phyloP scores from a whole-genome alignment of 2,888 invertebrate species.

The Orchestes rusci region DNA sequence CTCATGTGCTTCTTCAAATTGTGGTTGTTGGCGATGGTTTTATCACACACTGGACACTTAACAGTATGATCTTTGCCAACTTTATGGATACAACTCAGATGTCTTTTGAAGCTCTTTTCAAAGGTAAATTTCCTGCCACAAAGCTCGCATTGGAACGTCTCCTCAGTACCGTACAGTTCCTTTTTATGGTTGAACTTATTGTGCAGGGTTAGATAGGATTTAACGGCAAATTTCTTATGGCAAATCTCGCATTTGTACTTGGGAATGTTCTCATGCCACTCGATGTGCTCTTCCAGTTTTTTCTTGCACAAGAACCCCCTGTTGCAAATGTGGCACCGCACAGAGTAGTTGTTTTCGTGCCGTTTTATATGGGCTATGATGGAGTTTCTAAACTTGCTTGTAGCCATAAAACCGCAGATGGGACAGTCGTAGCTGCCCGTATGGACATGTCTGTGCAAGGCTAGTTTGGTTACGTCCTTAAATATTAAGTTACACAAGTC shows the following conservation, averaged over 20 bases:
- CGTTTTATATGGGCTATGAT: conserved; percentile 29
- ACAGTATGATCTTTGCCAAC: conserved; percentile 34
- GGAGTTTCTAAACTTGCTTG: conserved; percentile 27
- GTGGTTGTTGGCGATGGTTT: conserved; percentile 36
- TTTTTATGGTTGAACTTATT: conserved; percentile 36
- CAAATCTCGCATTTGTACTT: conserved; percentile 36
- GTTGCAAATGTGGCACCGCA: conserved; percentile 34
- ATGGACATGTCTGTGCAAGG: conserved; percentile 29
- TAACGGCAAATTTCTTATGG: conserved; percentile 34
- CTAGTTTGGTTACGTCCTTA: conserved; percentile 30
- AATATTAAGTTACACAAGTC: conserved; percentile 31
- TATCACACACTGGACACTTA: conserved; percentile 33
- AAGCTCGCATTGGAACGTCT: conserved; percentile 32
- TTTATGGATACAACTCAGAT: conserved; percentile 36
- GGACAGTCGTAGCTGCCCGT: conserved; percentile 28
- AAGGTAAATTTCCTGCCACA: conserved; percentile 36
- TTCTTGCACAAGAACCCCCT: conserved; percentile 32
- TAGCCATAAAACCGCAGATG: conserved; percentile 28
- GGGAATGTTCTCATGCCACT: conserved; percentile 35
- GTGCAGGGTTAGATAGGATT: conserved; percentile 33
- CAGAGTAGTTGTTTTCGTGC: conserved; percentile 31
- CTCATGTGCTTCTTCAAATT: conserved; percentile 38
- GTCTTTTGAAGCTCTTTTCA: conserved; percentile 35
- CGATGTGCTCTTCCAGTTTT: conserved; percentile 34
- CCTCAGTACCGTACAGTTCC: conserved; percentile 34